Evolutionary conservation across 2,797 vertebrate genomes (phyloP), one percentile per base, ranked within the genome.

Genomic region (Brachyrhaphis roseni): DNA sequence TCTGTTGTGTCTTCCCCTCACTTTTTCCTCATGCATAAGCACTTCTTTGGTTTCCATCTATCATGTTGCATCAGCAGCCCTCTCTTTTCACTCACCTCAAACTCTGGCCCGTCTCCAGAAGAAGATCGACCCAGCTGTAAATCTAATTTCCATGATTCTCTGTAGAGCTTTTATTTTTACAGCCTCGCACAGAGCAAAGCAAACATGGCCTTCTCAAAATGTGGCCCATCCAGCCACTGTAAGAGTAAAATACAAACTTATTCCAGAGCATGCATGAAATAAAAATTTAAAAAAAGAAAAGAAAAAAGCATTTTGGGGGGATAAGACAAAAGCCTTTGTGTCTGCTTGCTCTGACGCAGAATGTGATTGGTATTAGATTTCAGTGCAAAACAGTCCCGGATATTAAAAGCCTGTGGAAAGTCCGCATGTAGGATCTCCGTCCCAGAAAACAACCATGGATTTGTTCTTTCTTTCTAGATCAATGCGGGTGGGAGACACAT

Each of bases 91-190:
- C 87, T 93, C 89, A 90, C 88, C 88, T 92, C 87, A 91, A 86
- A 81, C 80, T 82, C 85, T 95, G 94, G 94, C 91, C 74, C 80
- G 62, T 51, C 6, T 93, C 94, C 94, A 95, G 91, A 85, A 72
- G 78, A 75, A 77, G 72, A 94, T 95, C 89, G 93, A 95, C 85
- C 91, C 84, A 85, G 83, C 82, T 83, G 88, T 92, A 93, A 95
- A 95, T 95, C 92, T 90, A 93, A 95, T 94, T 93, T 91, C 87
- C 87, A 87, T 75, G 90, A 94, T 93, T 93, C 93, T 95, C 93
- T 88, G 84, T 90, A 90, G 94, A 89, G 92, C 92, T 93, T 94
- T 95, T 94, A 94, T 91, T 92, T 94, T 93, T 92, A 94, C 90
- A 84, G 91, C 90, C 84, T 90, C 74, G 82, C 83, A 82, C 87